Evolutionary conservation across 2,888 invertebrate genomes (phyloP), one percentile per base, ranked within the genome.

Genomic region (Limenitis camilla): DNA sequence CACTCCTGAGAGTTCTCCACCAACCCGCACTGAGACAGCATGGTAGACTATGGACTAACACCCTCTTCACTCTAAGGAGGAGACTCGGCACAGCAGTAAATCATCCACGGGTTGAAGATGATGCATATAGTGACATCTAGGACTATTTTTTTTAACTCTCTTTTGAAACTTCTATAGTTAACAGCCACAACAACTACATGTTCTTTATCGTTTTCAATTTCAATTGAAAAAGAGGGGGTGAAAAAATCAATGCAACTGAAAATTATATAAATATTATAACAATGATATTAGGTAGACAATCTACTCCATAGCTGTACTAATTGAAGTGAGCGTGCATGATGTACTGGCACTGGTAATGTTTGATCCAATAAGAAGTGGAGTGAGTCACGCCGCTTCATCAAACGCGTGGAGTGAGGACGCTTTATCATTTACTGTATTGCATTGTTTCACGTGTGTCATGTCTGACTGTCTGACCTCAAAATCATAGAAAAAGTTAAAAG

Each of bases 311-410:
- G 55, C 47, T 54, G 32, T 33, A 42, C 27, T 33, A 48, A 41
- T 47, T 41, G 57, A 58, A 54, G 53, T 53, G 55, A 43, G 58
- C 59, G 59, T 52, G 48, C 52, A 49, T 39, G 47, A 47, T 44
- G 55, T n/a, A 19, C 19, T 19, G 19, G 3, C 19, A 19, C 19
- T 19, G 19, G 19, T 19, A 54, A 52, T 52, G 55, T 35, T 52
- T 50, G 52, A 54, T 58, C 51, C 53, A 53, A 49, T 47, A 43
- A 44, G 11, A 35, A 19, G 19, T 35, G 55, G 28, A 32, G 56
- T 72, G 72, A 72, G 58, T 72, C 71, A 72, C 68, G 60, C 61
- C 52, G 52, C 55, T 56, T 58, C 61, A 63, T 61, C 60, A 58
- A 52, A 48, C 55, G 55, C 61, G 56, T 52, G 56, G 56, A 54